phyloP scores from a whole-genome alignment of 2,888 invertebrate genomes.

The Stramonita haemastoma region DNA sequence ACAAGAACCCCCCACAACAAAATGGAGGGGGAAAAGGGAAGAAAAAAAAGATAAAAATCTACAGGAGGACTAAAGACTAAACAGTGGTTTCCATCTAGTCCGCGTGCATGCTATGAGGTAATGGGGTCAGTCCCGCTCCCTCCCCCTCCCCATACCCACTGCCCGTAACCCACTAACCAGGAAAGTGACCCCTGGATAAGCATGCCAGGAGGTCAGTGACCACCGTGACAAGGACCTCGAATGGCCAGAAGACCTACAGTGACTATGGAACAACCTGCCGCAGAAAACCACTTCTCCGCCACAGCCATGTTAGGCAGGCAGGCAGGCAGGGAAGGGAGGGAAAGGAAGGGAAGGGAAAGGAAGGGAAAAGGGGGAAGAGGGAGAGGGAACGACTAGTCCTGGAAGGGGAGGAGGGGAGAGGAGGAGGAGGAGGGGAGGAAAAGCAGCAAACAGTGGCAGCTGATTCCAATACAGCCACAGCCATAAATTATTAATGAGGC shows the following conservation, averaged over 20 bases:
- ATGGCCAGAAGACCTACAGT: background rate
- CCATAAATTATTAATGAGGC: slow-evolving; percentile 44
- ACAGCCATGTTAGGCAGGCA: background rate
- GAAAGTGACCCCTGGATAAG: background rate
- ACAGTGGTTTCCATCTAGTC: background rate
- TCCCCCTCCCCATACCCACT: background rate
- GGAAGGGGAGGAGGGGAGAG: background rate
- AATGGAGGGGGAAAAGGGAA: background rate
- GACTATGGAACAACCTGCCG: background rate
- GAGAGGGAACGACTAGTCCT: background rate
- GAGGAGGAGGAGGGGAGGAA: background rate
- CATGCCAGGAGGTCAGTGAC: slow-evolving; percentile 10
- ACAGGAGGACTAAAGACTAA: background rate
- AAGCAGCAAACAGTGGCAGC: slow-evolving; percentile 42
- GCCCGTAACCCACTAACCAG: slow-evolving; percentile 13
- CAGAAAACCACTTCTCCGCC: background rate
- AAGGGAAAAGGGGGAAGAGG: background rate
- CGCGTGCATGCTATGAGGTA: background rate
- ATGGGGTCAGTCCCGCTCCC: background rate
- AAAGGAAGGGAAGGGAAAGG: background rate
- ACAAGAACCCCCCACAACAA: background rate
- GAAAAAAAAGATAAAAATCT: background rate
- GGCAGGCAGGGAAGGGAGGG: background rate
- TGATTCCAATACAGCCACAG: slow-evolving; percentile 41
- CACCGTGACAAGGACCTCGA: background rate